Evolutionary conservation across 2,797 vertebrate species (phyloP).

Genomic region (Phoxinus dragarum): DNA sequence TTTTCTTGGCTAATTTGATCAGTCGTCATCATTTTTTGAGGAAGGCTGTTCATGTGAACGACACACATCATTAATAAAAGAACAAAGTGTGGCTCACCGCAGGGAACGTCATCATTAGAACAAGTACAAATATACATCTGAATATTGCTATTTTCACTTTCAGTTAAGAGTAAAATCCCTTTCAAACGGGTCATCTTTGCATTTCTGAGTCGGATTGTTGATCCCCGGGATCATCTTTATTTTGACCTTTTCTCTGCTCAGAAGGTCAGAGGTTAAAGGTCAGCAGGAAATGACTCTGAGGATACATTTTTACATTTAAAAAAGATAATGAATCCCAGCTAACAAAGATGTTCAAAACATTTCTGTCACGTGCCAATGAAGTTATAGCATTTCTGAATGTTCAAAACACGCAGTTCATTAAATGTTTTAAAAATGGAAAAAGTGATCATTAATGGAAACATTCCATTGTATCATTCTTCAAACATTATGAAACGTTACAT

Average conservation of each 20-base stretch:
- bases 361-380: no score
- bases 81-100: conserved; percentile 77
- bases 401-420: no score
- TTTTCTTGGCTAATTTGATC: conserved; percentile 72
- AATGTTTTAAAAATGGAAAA: no score
- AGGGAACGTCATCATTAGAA: conserved; percentile 77
- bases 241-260: background rate
- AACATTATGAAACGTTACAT: no score
- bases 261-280: conserved; percentile 22
- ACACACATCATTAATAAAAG: conserved; percentile 82
- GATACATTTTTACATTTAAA: no score
- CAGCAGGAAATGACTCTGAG: conserved; percentile 8
- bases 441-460: no score
- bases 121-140: conserved; percentile 69
- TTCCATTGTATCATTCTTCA: no score
- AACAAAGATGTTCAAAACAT: no score
- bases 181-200: conserved; percentile 79
- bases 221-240: background rate
- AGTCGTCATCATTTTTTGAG: conserved; percentile 71
- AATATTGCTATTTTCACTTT: conserved; percentile 72
- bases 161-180: conserved; percentile 74
- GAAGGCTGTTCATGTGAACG: conserved; percentile 72
- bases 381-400: no score
- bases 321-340: no score
- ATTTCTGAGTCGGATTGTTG: conserved; percentile 73